phyloP scores from a whole-genome alignment of 2,888 invertebrate species.

The Cosmorhoe ocellata region DNA sequence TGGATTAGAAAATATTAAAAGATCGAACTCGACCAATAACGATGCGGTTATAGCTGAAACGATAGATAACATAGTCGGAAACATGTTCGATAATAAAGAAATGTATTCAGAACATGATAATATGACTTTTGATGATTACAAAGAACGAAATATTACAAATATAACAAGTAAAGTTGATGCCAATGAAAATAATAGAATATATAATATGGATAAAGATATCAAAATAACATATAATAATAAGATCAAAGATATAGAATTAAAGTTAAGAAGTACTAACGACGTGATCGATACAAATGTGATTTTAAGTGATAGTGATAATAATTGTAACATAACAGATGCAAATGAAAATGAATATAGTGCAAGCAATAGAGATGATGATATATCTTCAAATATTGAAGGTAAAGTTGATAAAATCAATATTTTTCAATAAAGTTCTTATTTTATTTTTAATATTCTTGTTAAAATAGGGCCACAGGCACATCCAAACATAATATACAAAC shows the following conservation, averaged over 20 bases:
- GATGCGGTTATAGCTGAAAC: slow-evolving; percentile 40
- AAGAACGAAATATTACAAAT: slow-evolving; percentile 10
- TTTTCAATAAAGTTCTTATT: too few species aligned
- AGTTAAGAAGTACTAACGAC: slow-evolving; percentile 9
- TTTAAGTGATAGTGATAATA: slow-evolving; percentile 24
- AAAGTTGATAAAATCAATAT: slow-evolving; percentile 10
- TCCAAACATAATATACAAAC: too few species aligned
- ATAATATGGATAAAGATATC: neutral
- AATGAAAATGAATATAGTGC: slow-evolving; percentile 24
- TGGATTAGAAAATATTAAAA: slow-evolving; percentile 17
- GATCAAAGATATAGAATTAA: too few species aligned
- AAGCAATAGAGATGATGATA: slow-evolving; percentile 13
- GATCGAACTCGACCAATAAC: slow-evolving; percentile 27
- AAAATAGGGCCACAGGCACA: too few species aligned
- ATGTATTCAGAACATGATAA: slow-evolving; percentile 11
- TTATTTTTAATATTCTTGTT: too few species aligned
- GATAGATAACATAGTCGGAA: slow-evolving; percentile 20
- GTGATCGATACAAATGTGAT: slow-evolving; percentile 23
- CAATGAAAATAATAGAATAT: slow-evolving; percentile 2
- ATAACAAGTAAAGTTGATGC: slow-evolving; percentile 5
- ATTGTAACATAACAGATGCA: slow-evolving; percentile 22
- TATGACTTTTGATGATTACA: slow-evolving; percentile 15
- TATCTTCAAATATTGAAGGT: slow-evolving; percentile 49
- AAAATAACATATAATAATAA: too few species aligned
- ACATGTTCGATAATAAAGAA: slow-evolving; percentile 20